phyloP scores from a whole-genome alignment of 2,113 vertebrate genomes.

The Eudyptes chrysolophus region DNA sequence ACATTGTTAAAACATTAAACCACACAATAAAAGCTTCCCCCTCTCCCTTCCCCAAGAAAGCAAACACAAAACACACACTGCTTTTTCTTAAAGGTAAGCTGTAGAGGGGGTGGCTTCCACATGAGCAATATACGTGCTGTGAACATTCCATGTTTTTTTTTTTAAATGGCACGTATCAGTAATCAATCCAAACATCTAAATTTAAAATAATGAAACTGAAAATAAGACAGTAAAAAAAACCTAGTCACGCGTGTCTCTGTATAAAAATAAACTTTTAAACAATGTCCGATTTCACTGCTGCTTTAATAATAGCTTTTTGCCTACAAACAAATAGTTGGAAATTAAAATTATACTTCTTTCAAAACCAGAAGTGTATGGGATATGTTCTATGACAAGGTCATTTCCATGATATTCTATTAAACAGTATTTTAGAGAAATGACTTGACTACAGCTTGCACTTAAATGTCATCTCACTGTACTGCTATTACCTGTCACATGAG shows the following conservation, averaged over 20 bases:
- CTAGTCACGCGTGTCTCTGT: not conserved
- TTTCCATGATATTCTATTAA: not conserved
- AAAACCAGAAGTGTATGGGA: not conserved
- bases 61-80: not conserved
- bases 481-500: conserved; percentile 91
- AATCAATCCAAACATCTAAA: not conserved
- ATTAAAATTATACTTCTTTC: not conserved
- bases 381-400: not conserved
- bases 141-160: not conserved
- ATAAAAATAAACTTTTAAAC: not conserved
- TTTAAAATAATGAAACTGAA: not conserved
- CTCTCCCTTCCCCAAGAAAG: not conserved
- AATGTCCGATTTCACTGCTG: not conserved
- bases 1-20: not conserved
- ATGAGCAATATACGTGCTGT: not conserved
- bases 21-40: not conserved
- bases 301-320: not conserved
- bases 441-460: not conserved
- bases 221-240: not conserved
- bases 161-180: not conserved
- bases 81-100: not conserved
- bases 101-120: not conserved
- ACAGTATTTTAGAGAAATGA: not conserved
- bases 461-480: no score
- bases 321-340: not conserved